Evolutionary conservation across 2,888 invertebrate species (phyloP), one percentile per base, ranked within the genome.

Genomic region (Drosophila rubida): DNA sequence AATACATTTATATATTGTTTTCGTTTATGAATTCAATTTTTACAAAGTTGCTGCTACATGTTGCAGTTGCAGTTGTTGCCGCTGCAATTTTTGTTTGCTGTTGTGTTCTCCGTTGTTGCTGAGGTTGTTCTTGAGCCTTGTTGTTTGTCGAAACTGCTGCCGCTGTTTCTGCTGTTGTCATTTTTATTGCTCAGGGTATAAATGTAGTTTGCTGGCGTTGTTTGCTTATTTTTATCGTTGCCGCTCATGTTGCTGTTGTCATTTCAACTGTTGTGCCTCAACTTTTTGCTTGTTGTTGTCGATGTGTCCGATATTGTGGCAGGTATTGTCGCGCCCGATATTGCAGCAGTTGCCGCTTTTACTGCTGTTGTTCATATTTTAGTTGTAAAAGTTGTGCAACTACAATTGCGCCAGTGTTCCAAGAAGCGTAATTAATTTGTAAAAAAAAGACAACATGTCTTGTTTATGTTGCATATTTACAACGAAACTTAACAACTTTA

Each of bases 191-290:
- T 35, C 13, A 7, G 27, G 4, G 27, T 19, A 13, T 19, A 19
- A 41, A 27, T 51, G 41, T 51, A n/a, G 39, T 41, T 41, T 51
- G 16, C 25, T 25, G 39, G 19, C 39, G 19, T 39, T 32, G 32
- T 5, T 41, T 51, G 25, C 25, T 16, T 13, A 39, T 25, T 51
- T 51, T 51, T 51, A 51, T 39, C 23, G 49, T 37, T 37, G 3
- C 23, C 37, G 35, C 35, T 50, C 49, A 35, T 49, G 49, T 49
- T 27, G 51, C 39, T 27, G 39, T 16, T 16, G 39, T 39, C 8
- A 32, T 19, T 19, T 39, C 25, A 39, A 19, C 19, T 51, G 51
- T 39, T 51, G 39, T 41, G 11, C 2, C 14, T 41, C 11, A 7
- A n/a, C 9, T 48, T 16, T n/a, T 7, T 51, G 25, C n/a, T 7